Conservation (phyloP, 1,140 invertebrate species). For the Halesus radiatus region DNA sequence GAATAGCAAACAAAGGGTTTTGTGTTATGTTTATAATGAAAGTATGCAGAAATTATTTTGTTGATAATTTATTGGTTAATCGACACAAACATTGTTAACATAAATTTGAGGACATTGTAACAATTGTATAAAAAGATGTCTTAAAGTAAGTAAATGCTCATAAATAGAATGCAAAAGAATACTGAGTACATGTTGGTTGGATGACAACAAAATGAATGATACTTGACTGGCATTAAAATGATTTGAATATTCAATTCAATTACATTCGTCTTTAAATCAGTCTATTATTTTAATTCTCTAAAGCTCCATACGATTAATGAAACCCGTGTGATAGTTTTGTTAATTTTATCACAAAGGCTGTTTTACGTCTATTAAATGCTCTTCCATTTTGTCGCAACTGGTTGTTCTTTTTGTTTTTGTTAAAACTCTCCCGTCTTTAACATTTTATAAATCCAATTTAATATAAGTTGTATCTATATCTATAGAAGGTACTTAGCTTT, state of each 20-base stretch:
- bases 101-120: slow-evolving; percentile 54
- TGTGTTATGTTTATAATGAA: too few species aligned
- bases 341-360: not conserved
- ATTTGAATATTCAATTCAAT: slow-evolving; percentile 32
- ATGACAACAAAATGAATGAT: slow-evolving; percentile 41
- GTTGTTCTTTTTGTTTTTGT: slow-evolving; percentile 29
- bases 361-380: slow-evolving; percentile 34
- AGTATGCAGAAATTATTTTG: slow-evolving; percentile 1
- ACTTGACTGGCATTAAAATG: slow-evolving; percentile 47
- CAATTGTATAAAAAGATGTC: slow-evolving; percentile 52
- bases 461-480: slow-evolving; percentile 51
- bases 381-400: slow-evolving; percentile 24
- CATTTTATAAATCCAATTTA: slow-evolving; percentile 47
- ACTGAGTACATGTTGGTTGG: slow-evolving; percentile 49
- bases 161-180: slow-evolving; percentile 56
- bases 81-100: slow-evolving; percentile 54
- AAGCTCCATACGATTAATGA: slow-evolving; percentile 13
- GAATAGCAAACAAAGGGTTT: too few species aligned
- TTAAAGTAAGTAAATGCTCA: slow-evolving; percentile 55
- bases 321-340: not conserved
- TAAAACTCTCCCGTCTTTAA: slow-evolving; percentile 8
- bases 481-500: slow-evolving; percentile 58
- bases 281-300: slow-evolving; percentile 40
- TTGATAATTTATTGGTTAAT: slow-evolving; percentile 57
- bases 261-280: slow-evolving; percentile 37